Evolutionary conservation across 2,113 vertebrate species (phyloP).

Genomic region (Cyanistes caeruleus): DNA sequence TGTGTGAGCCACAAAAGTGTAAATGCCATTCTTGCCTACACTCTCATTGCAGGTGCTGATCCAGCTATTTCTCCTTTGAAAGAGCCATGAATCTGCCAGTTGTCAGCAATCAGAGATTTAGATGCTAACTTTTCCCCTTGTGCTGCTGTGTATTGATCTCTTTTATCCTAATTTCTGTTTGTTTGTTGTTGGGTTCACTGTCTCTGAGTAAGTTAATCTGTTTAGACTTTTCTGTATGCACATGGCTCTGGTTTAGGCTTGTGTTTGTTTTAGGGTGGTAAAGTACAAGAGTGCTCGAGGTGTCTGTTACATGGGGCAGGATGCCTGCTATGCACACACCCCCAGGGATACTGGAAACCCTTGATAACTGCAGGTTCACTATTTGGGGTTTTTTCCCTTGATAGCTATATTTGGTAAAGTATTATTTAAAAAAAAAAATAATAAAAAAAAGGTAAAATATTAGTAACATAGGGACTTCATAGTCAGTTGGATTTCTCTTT

Average conservation of each 20-base stretch:
- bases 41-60: conserved; percentile 57
- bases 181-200: conserved; percentile 49
- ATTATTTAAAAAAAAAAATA: background rate
- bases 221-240: conserved; percentile 51
- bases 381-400: fast-evolving
- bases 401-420: background rate
- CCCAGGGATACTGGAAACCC: background rate
- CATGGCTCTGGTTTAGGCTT: conserved; percentile 13
- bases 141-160: conserved; percentile 23
- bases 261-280: conserved; percentile 31
- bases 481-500: background rate
- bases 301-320: background rate
- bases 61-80: conserved; percentile 49
- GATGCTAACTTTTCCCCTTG: conserved; percentile 45
- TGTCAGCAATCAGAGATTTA: conserved; percentile 54
- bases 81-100: conserved; percentile 47
- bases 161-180: conserved; percentile 64
- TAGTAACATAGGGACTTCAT: background rate
- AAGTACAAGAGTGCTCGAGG: background rate
- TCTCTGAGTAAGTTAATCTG: conserved; percentile 47
- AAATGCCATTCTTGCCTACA: background rate
- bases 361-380: background rate
- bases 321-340: background rate
- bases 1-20: background rate
- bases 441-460: fast-evolving